A percentile compares a stretch with the other conserved stretches of the same genome.
Conservation (phyloP, 2,113 vertebrate species). For the Pontoporia blainvillei region DNA sequence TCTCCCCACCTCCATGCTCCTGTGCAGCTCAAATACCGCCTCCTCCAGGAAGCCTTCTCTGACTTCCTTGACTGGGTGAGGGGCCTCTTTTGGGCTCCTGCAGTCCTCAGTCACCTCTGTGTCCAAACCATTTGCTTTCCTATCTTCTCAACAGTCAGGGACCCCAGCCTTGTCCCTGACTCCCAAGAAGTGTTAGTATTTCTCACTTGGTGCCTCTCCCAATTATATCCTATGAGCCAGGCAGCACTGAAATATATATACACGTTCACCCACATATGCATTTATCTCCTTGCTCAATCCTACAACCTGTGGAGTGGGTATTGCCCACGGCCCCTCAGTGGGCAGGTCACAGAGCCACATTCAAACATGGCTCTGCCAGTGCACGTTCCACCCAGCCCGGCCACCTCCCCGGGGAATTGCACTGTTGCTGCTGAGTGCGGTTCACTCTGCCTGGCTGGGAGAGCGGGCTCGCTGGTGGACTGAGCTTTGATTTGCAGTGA, state of each 20-base stretch:
- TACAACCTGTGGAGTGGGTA: neutral
- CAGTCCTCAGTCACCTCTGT: neutral
- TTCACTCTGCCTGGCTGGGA: neutral
- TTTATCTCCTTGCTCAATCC: neutral
- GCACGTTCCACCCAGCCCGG: fast-evolving
- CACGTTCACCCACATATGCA: fast-evolving
- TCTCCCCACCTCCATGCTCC: neutral
- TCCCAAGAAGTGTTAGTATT: neutral
- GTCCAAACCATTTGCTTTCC: neutral
- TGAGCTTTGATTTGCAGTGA: neutral
- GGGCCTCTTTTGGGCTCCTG: neutral
- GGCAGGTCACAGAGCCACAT: neutral
- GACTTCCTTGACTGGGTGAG: neutral
- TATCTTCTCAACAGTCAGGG: neutral
- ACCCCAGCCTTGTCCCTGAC: neutral
- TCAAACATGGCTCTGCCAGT: neutral
- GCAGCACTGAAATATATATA: neutral
- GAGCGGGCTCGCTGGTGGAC: neutral
- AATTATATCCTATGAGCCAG: neutral
- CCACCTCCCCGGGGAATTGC: neutral
- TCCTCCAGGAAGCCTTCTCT: neutral
- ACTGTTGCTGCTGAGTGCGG: neutral
- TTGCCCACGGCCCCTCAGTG: neutral
- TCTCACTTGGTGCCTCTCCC: neutral
- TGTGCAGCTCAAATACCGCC: neutral